A percentile compares a stretch with the other conserved stretches of the same genome.
Conservation (phyloP, 2,888 invertebrate species). For the Melieria omissa region DNA sequence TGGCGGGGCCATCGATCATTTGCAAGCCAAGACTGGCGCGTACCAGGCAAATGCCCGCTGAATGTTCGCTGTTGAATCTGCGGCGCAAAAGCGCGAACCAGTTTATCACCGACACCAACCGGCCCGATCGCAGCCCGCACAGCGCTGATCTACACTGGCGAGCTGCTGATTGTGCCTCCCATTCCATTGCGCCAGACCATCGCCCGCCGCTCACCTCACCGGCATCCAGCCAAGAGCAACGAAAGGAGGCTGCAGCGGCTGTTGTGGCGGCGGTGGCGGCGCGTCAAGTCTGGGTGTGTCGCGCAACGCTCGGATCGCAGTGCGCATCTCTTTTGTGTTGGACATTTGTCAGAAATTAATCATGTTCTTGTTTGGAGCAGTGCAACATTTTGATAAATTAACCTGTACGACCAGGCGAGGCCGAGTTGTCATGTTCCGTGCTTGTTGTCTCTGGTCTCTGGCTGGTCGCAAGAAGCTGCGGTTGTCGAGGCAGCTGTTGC, state of each 20-base stretch:
- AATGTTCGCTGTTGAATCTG: background rate
- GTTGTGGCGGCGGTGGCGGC: too few species aligned
- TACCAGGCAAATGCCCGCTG: background rate
- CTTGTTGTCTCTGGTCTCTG: constrained; percentile 17
- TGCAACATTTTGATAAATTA: constrained; percentile 57
- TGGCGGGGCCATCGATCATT: constrained; percentile 24
- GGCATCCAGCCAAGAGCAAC: background rate
- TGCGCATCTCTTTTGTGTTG: constrained; percentile 63
- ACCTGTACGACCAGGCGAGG: constrained; percentile 40
- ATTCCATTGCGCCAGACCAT: background rate
- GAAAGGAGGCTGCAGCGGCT: too few species aligned
- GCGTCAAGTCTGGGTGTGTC: constrained; percentile 51
- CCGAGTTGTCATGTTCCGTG: constrained; percentile 9
- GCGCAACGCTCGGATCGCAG: too few species aligned
- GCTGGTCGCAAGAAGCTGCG: too few species aligned
- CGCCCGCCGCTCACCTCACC: constrained; percentile 11
- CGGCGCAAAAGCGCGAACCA: constrained; percentile 37
- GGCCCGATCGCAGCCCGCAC: constrained; percentile 3
- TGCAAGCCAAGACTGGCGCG: background rate
- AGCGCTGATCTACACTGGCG: constrained; percentile 43
- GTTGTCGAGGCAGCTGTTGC: too few species aligned
- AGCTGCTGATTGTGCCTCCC: constrained; percentile 51
- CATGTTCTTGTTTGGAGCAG: constrained; percentile 58
- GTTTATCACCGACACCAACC: constrained; percentile 43
- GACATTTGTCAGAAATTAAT: constrained; percentile 66